Base-by-base conservation (phyloP, 1,140 invertebrate genomes). In the Charaxes varanes region DNA sequence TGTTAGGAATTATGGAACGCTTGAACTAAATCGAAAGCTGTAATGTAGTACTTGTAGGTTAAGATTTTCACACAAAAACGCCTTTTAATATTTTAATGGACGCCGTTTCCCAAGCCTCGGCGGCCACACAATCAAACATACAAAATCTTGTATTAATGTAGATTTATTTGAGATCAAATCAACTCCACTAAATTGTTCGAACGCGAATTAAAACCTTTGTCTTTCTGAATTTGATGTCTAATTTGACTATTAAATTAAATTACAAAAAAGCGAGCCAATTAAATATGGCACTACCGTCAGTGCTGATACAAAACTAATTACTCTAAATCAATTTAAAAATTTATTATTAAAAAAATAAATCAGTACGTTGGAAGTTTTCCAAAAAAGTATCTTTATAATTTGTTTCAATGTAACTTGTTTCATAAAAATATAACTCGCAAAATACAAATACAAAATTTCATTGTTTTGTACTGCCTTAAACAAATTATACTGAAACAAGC, bases 251-350 rank as follows among this genome's bases (percentile, higher is more conserved):
- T 60, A 69, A 68, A 64, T 62, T 69, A 74, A 61, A 62, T 66
- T 62, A 56, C 43, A 56, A 56, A 71, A 68, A 68, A 72, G 53
- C 58, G 72, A 79, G 78, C 78, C 78, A 74, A 79, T 77, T 72
- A 64, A 70, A 73, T 82, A 82, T 80, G 78, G 78, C 78, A 80
- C 78, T 79, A 62, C 50, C 10, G 51, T 80, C 76, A 83, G 78
- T 83, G 78, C 78, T 70, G 65, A 54, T 16, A 31, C 62, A 70
- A 51, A 68, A 66, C 60, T 46, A 68, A 74, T 74, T 70, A 74
- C 10, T 60, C 76, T 78, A 78, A 49, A 50, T 56, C 19, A 38
- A 45, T 62, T 68, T 69, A 58, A 46, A n/a, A n/a, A 67, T 67
- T 71, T 56, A 65, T 64, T 62, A 69, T 54, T 50, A 61, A 59